phyloP scores from a whole-genome alignment of 1,140 invertebrate species.

The Aphelenchoides besseyi region DNA sequence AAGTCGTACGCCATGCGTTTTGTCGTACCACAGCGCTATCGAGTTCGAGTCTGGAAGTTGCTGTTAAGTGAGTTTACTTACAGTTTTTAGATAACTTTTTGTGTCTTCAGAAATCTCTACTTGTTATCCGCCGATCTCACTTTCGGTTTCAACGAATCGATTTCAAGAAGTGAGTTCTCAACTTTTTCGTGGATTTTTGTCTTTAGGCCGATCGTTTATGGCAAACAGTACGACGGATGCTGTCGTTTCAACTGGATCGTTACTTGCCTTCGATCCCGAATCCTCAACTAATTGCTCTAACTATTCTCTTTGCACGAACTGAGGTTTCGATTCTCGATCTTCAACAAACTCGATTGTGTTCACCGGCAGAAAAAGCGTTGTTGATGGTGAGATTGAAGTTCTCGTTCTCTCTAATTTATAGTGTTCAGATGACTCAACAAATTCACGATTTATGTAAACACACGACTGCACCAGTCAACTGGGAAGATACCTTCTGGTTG shows the following conservation, averaged over 20 bases:
- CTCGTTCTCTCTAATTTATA: not conserved
- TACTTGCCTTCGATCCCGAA: not conserved
- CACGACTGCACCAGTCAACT: not conserved
- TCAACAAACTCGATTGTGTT: not conserved
- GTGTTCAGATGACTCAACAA: not conserved
- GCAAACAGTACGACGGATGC: not conserved
- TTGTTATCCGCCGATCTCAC: not conserved
- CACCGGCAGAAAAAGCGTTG: not conserved
- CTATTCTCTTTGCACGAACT: not conserved
- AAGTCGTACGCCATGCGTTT: not conserved
- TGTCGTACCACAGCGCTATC: not conserved
- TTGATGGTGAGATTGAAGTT: not conserved
- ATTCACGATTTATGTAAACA: not conserved
- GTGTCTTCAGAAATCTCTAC: not conserved
- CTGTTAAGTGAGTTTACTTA: constrained; percentile 3
- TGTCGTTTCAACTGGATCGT: not conserved
- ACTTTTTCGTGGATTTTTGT: not conserved
- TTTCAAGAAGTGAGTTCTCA: not conserved
- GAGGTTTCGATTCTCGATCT: not conserved
- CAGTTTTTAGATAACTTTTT: not conserved
- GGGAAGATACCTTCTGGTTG: not conserved
- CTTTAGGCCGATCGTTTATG: not conserved
- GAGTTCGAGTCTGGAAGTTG: not conserved
- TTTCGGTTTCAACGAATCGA: not conserved
- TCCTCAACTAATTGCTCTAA: not conserved